A percentile compares a stretch with the other conserved stretches of the same genome.
Conservation (phyloP, 2,113 vertebrate genomes). For the Lycaon pictus region DNA sequence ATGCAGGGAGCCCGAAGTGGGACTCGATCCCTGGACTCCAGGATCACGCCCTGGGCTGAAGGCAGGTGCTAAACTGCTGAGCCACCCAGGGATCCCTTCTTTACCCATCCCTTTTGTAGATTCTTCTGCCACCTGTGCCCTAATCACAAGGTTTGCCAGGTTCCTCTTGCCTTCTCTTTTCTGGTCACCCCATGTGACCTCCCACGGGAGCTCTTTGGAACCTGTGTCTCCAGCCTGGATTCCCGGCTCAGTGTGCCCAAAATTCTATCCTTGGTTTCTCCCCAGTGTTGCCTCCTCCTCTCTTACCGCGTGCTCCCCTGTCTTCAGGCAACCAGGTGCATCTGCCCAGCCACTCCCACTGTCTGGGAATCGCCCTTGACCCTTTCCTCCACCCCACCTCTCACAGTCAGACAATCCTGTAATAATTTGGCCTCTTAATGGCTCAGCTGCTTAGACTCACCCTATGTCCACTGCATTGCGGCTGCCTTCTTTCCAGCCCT, state of each 20-base stretch:
- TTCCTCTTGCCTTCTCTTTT: neutral
- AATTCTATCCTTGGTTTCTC: neutral
- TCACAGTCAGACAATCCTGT: neutral
- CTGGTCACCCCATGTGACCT: neutral
- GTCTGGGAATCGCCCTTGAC: too few species aligned
- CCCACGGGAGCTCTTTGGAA: neutral
- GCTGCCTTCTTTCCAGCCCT: neutral
- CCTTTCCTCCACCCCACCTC: neutral
- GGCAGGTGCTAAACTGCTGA: too few species aligned
- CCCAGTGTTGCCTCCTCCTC: neutral
- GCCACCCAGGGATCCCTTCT: neutral
- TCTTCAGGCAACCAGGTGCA: fast-evolving
- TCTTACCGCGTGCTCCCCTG: neutral
- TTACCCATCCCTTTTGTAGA: neutral
- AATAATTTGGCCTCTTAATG: fast-evolving
- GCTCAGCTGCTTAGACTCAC: neutral
- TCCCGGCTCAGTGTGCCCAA: neutral
- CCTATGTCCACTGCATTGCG: neutral
- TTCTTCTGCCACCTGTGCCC: neutral
- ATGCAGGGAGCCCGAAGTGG: too few species aligned
- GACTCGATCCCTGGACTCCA: too few species aligned
- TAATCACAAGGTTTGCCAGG: neutral
- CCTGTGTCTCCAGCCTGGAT: neutral
- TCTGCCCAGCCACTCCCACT: neutral
- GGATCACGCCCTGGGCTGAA: too few species aligned